phyloP scores from a whole-genome alignment of 2,797 vertebrate species.

The Scarus forsteni region DNA sequence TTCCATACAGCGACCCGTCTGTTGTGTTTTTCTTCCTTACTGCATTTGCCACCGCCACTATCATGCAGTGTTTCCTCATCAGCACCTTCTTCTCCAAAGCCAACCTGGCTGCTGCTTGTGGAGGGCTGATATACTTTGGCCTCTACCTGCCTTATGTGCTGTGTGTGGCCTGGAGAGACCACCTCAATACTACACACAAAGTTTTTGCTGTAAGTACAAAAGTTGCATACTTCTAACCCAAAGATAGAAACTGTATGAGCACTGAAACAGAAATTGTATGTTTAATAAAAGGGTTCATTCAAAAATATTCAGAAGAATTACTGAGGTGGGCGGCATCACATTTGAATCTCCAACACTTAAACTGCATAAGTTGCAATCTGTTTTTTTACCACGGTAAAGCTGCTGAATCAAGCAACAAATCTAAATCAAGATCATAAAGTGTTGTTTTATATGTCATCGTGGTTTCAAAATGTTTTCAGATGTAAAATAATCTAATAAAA shows the following conservation, averaged over 20 bases:
- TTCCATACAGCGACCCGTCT: constrained; percentile 89
- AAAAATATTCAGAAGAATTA: no score
- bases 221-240: not conserved
- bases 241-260: not conserved
- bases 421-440: no score
- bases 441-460: no score
- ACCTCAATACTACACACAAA: constrained; percentile 78
- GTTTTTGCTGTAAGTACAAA: constrained; percentile 84
- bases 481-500: no score
- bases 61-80: constrained; percentile 94
- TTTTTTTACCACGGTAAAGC: no score
- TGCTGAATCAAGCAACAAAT: no score
- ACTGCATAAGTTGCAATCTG: no score
- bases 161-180: constrained; percentile 91
- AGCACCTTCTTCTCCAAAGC: constrained; percentile 91
- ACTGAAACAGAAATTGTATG: not conserved
- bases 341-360: no score
- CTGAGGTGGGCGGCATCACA: no score
- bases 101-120: constrained; percentile 92
- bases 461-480: no score
- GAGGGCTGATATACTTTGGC: constrained; percentile 90
- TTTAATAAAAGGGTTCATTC: not conserved
- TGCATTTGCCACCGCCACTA: constrained; percentile 91
- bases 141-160: constrained; percentile 92
- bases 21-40: constrained; percentile 90